Base-by-base conservation (phyloP, 2,113 vertebrate species). In the Propithecus coquereli region DNA sequence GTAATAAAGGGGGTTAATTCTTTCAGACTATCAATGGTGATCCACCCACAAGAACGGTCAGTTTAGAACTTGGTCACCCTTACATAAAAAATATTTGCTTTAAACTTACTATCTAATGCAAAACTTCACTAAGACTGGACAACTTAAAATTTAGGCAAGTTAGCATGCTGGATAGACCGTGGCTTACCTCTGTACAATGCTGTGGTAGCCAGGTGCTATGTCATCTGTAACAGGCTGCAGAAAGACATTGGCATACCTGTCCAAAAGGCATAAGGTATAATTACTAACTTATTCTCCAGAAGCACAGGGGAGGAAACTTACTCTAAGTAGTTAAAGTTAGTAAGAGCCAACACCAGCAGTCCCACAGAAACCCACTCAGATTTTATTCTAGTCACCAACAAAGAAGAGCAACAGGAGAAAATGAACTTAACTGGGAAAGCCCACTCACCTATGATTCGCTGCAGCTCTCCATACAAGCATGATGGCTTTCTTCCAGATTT, bases 401-500 rank as follows among this genome's bases (percentile, higher is more conserved):
- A 43, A 40, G 40, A 92, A 30, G 32, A 77, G 11, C 0, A 70
- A 5, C 11, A 57, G 17, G 45, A 96, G 34, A 94, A 74, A 83
- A 82, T 77, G 57, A 80, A 85, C 37, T 52, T 61, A 52, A 95
- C 40, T 86, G 30, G 65, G 57, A 96, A 95, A 87, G 32, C 20
- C 40, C 52, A 98, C 97, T 98, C 93, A 99, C 99, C 99, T 99
- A 98, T 99, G 99, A 98, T 99, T 99, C 96, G 99, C 99, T 94
- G 99, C 99, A 65, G 99, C 99, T 98, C 99, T 99, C 99, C 99
- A 99, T 95, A 99, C 99, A 95, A 99, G 98, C 99, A 99, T 99
- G 86, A 99, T 99, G 86, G 99, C 99, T 98, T 99, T 99, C 98
- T 99, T 99, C 99, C 99, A 99, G 97, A 99, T 99, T 98, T 99